Base-by-base conservation (phyloP, 2,797 vertebrate genomes). In the Pseudopleuronectes americanus region DNA sequence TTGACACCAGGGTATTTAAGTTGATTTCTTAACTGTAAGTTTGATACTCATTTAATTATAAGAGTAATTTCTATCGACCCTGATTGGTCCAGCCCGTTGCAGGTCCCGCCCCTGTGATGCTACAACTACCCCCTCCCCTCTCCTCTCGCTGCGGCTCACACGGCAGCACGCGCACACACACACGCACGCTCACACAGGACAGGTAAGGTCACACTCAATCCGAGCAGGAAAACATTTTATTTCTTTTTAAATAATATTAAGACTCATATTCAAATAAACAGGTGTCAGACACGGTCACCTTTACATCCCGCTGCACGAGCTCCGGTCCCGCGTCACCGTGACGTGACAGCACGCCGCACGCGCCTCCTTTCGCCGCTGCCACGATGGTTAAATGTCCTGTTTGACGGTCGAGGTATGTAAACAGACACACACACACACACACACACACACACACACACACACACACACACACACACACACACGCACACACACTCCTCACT, bases 321-420 rank as follows among this genome's bases (percentile, higher is more conserved):
- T 23, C 53, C 69, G 22, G 74, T 79, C 52, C 69, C 66, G 74
- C 70, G 71, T 58, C 68, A 45, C 26, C 23, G 52, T 75, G 83
- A 80, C 61, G 76, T 84, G 84, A 86, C 67, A 84, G 87, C 87
- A 79, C 61, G 76, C 68, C 7, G 64, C 81, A 31, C 72, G 70
- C 78, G 64, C 65, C 79, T 24, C 62, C 36, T 68, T 59, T 67
- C 77, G 61, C 47, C 77, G 74, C 77, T 65, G 76, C 76, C 68
- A 8, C 58, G 84, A 90, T 89, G 87, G 75, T 85, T 89, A 83
- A 84, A 91, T 90, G 86, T 88, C 88, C 84, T 84, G 86, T 85
- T 87, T 88, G 83, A 90, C 61, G 80, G 79, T 87, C 67, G 71
- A 91, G 90, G 90, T 91, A 90, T 1, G 90, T 89, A 74, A 5